Conservation (phyloP, 2,113 vertebrate genomes). For the Anolis sagrei region DNA sequence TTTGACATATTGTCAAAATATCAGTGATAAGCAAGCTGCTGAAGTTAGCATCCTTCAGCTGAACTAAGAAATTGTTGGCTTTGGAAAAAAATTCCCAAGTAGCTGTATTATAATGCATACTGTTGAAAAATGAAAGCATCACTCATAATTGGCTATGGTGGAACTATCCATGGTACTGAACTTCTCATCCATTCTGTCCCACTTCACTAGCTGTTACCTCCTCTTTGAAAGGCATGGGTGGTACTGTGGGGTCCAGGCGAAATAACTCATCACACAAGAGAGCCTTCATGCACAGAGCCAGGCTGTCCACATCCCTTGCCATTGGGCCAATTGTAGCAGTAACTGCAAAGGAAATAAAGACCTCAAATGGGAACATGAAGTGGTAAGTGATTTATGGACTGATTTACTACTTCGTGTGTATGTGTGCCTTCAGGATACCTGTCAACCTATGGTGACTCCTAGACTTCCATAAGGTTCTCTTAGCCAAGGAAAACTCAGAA, state of each 20-base stretch:
- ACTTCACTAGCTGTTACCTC: conserved; percentile 53
- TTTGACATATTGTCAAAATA: not conserved
- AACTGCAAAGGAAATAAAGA: conserved; percentile 30
- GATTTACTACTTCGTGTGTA: too few species aligned
- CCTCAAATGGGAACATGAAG: not conserved
- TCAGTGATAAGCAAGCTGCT: not conserved
- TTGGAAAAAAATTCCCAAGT: not conserved
- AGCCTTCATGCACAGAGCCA: conserved; percentile 82
- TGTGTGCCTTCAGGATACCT: too few species aligned
- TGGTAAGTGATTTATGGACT: too few species aligned
- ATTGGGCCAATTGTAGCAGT: conserved; percentile 70
- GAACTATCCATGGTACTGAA: not conserved
- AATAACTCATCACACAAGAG: conserved; percentile 82
- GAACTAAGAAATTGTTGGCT: not conserved
- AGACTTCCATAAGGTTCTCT: too few species aligned
- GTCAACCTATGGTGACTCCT: too few species aligned
- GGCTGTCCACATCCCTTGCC: conserved; percentile 80
- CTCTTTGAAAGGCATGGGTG: conserved; percentile 79
- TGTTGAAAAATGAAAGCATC: not conserved
- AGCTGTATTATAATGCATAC: not conserved
- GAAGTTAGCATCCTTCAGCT: not conserved
- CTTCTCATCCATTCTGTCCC: not conserved
- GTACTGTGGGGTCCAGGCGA: conserved; percentile 79
- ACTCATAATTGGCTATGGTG: not conserved
- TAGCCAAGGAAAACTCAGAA: too few species aligned